Conservation (phyloP, 2,797 vertebrate genomes). For the Poecilia gillii region DNA sequence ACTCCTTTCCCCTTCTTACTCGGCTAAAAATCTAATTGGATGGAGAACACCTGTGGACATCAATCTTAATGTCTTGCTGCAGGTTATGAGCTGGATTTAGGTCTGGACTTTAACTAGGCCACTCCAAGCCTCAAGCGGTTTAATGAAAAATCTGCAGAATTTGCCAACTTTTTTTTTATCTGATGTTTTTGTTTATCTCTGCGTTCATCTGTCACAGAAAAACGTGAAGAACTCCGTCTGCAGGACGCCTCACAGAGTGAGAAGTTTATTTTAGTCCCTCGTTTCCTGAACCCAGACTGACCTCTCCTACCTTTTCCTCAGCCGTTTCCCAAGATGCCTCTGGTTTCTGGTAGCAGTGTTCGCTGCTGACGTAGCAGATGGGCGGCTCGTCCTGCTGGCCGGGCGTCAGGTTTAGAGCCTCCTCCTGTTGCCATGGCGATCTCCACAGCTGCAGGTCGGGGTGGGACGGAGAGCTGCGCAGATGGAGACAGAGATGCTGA, state of each 20-base stretch:
- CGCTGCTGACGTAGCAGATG: constrained; percentile 93
- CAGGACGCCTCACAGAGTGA: too few relatives aligned
- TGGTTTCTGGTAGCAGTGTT: constrained; percentile 98
- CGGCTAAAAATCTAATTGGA: background rate
- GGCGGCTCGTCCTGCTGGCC: constrained; percentile 50
- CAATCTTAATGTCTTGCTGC: background rate
- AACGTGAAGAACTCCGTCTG: background rate
- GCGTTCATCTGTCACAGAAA: background rate
- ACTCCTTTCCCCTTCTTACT: too few relatives aligned
- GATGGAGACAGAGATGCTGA: constrained; percentile 15
- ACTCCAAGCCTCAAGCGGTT: background rate
- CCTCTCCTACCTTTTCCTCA: constrained; percentile 38
- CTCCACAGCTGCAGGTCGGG: constrained; percentile 94
- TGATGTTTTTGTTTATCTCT: too few relatives aligned
- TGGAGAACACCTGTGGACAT: background rate
- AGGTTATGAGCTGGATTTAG: background rate
- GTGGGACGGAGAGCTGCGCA: constrained; percentile 87
- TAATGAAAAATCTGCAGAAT: too few relatives aligned
- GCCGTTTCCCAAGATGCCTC: constrained; percentile 72
- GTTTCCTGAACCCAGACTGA: background rate
- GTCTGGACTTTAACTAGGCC: background rate
- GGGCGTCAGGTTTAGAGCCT: constrained; percentile 51
- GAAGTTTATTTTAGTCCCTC: background rate
- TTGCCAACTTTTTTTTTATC: too few relatives aligned
- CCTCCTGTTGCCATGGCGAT: constrained; percentile 90